phyloP scores from a whole-genome alignment of 1,140 invertebrate species.

The Drosophila quadrilineata region DNA sequence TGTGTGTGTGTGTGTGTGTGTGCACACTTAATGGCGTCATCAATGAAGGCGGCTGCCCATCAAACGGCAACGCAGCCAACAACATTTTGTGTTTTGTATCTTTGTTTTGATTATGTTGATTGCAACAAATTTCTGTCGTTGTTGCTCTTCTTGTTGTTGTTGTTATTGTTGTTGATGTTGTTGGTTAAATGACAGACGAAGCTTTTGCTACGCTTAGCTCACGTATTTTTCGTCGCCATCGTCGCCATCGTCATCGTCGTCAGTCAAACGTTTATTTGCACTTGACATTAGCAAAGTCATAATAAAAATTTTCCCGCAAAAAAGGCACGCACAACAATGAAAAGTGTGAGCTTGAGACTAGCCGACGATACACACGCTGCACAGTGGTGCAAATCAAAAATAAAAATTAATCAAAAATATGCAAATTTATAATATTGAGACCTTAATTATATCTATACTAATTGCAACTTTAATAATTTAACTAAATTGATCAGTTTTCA shows the following conservation, averaged over 20 bases:
- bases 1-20: constrained; percentile 1
- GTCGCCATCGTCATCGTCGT: constrained; percentile 6
- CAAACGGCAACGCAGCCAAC: constrained; percentile 24
- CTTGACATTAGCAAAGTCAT: constrained; percentile 77
- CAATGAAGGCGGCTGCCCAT: constrained; percentile 30
- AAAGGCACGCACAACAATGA: constrained; percentile 45
- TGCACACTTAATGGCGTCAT: constrained; percentile 43
- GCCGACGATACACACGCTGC: constrained; percentile 6
- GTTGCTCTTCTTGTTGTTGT: constrained; percentile 7
- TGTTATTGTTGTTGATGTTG: constrained; percentile 9
- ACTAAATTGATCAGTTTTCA: too few relatives aligned
- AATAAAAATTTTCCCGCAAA: constrained; percentile 73
- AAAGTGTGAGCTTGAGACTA: constrained; percentile 23
- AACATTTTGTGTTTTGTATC: constrained; percentile 43
- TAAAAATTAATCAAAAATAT: too few relatives aligned
- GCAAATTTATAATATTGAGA: too few relatives aligned
- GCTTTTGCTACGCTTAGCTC: constrained; percentile 17
- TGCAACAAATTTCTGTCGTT: constrained; percentile 58
- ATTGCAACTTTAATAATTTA: too few relatives aligned
- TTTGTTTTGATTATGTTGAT: constrained; percentile 76
- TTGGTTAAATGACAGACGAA: constrained; percentile 22
- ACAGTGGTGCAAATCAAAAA: constrained; percentile 19
- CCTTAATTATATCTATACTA: too few relatives aligned
- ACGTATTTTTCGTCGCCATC: constrained; percentile 27
- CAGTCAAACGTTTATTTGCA: constrained; percentile 71